These are phyloP conservation scores for Microchrysa polita DNA, from an alignment of 2,888 invertebrate species.

Conservation along the genomic window DNA sequence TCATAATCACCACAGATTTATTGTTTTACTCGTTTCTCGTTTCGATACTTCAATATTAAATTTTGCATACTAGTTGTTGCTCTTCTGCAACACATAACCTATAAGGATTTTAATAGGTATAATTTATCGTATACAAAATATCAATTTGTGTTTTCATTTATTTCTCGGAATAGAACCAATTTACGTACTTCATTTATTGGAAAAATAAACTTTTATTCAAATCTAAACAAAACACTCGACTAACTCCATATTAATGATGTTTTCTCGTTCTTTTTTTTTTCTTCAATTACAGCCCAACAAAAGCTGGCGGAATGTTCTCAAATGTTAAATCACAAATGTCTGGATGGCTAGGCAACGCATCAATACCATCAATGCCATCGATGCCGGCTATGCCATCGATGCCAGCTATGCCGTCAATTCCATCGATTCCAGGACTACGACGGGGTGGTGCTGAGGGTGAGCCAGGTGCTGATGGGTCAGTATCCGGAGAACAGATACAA, in stretches of 20 bases:
- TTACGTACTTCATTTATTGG: conserved; percentile 48
- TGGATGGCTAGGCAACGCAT: conserved; percentile 78
- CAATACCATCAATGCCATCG: conserved; percentile 64
- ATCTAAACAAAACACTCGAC: too few species aligned
- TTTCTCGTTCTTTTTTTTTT: conserved; percentile 49
- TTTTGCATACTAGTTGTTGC: too few species aligned
- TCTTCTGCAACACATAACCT: too few species aligned
- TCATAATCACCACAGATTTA: too few species aligned
- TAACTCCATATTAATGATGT: too few species aligned
- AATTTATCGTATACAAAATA: too few species aligned
- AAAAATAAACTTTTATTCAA: background rate
- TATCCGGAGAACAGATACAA: conserved; percentile 65
- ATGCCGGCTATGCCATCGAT: conserved; percentile 64
- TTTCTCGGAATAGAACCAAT: conserved; percentile 46
- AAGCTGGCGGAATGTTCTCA: conserved; percentile 83
- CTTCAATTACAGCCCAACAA: conserved; percentile 71
- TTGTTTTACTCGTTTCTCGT: too few species aligned
- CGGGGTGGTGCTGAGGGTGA: conserved; percentile 71
- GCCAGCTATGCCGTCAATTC: conserved; percentile 64
- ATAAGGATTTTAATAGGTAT: too few species aligned
- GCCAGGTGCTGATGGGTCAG: conserved; percentile 64
- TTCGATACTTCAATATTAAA: too few species aligned
- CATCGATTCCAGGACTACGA: conserved; percentile 73
- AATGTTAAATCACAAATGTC: conserved; percentile 87
- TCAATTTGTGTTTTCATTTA: too few species aligned